Conservation (phyloP, 1,140 invertebrate species). For the Hypothenemus hampei region DNA sequence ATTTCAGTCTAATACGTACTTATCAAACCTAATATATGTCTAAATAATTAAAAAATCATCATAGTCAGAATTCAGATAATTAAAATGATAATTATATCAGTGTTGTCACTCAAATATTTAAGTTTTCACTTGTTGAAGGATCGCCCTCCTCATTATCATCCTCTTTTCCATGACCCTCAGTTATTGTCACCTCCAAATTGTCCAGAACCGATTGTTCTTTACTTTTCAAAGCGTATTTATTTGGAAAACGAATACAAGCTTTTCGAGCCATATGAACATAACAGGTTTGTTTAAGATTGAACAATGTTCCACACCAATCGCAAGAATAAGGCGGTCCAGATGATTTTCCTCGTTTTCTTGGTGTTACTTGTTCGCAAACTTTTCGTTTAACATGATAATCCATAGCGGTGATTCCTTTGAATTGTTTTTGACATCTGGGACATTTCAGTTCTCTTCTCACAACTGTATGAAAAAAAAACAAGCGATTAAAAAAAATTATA, state of each 20-base stretch:
- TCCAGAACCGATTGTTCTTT: neutral
- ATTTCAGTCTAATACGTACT: too few relatives aligned
- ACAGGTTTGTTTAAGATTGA: slow-evolving; percentile 21
- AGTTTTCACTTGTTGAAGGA: too few relatives aligned
- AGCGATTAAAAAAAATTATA: too few relatives aligned
- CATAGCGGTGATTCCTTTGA: slow-evolving; percentile 20
- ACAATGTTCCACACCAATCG: slow-evolving; percentile 6
- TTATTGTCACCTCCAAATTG: neutral
- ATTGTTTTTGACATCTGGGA: slow-evolving; percentile 9
- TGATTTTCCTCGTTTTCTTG: neutral
- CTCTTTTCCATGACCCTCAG: slow-evolving; percentile 9
- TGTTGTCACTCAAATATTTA: too few relatives aligned
- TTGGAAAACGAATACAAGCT: slow-evolving; percentile 12
- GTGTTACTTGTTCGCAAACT: slow-evolving; percentile 17
- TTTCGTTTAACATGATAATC: slow-evolving; percentile 17
- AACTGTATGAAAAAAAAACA: neutral
- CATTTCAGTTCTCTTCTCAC: slow-evolving; percentile 5
- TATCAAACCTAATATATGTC: too few relatives aligned
- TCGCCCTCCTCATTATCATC: too few relatives aligned
- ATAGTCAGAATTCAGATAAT: too few relatives aligned
- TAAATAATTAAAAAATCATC: too few relatives aligned
- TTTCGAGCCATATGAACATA: slow-evolving; percentile 19
- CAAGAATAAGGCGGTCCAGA: slow-evolving; percentile 12
- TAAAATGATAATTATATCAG: too few relatives aligned
- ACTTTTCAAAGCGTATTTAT: slow-evolving; percentile 19